Evolutionary conservation across 2,888 invertebrate species (phyloP), one percentile per base, ranked within the genome.

Genomic region (Polyommatus iphigenia): DNA sequence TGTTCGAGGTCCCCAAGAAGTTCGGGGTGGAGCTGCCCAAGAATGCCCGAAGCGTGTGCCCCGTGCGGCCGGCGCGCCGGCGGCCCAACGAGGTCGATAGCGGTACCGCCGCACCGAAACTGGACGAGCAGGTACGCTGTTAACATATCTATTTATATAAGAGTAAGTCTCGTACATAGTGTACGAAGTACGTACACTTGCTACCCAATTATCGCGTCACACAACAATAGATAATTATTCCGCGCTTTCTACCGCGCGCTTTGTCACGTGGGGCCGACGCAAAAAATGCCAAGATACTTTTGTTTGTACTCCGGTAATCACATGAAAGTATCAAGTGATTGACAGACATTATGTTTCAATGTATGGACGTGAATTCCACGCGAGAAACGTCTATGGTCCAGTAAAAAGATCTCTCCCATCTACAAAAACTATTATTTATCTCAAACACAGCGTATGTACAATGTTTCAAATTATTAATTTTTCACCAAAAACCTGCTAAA

Each of bases 121-220:
- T 91, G 91, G 93, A 93, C 87, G 93, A 92, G 87, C 93, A 94
- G 94, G 94, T 94, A 93, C 88, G 91, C 89, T 91, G 87, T 91
- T 91, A 90, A 91, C 90, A 89, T 91, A 92, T 90, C 88, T 89
- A 92, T 90, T 88, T 89, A 91, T 89, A 91, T 91, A 91, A 89
- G 86, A 90, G 85, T 90, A 90, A 90, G 91, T 91, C 89, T 8
- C 29, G 50, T 72, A 72, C 71, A 54, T 54, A 54, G 41, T 62
- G 36, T 76, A 62, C 20, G 7, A 41, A 62, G 24, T 89, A 79
- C 79, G 78, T 82, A 24, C 41, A 82, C 79, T 78, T 82, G 80
- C 81, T 75, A 62, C 75, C 29, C 50, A 67, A 46, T 77, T 77
- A 77, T 62, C 75, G 50, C 54, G 75, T 75, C 75, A 75, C 75